A percentile compares a stretch with the other conserved stretches of the same genome.
Evolutionary conservation across 2,797 vertebrate species (phyloP).

Genomic region (Thaleichthys pacificus): DNA sequence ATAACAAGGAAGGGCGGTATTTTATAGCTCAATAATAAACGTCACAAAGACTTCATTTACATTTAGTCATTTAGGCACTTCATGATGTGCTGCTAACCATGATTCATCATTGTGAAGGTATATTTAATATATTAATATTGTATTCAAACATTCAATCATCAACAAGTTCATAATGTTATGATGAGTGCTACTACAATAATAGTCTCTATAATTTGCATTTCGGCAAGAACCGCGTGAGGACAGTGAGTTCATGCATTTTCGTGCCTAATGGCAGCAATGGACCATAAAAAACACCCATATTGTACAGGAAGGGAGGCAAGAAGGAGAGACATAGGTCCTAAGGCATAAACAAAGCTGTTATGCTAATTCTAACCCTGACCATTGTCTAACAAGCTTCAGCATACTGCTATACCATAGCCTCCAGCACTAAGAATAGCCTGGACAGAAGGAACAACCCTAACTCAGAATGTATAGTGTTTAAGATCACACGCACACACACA

Average conservation of each 20-base stretch:
- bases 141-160: not conserved
- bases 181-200: not conserved
- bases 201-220: not conserved
- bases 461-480: too few relatives aligned
- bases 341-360: constrained; percentile 54
- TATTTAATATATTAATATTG: not conserved
- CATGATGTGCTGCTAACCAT: too few relatives aligned
- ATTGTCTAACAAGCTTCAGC: constrained; percentile 34
- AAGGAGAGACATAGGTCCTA: constrained; percentile 12
- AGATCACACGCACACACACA: not conserved
- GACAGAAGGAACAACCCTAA: not conserved
- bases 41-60: not conserved
- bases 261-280: constrained; percentile 9
- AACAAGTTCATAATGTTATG: not conserved
- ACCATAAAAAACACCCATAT: constrained; percentile 19
- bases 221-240: too few relatives aligned
- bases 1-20: constrained; percentile 1
- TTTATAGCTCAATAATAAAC: not conserved
- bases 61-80: too few relatives aligned
- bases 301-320: not conserved
- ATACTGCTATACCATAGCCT: constrained; percentile 4
- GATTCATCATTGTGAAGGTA: too few relatives aligned
- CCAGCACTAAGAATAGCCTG: constrained; percentile 2
- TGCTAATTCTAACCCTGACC: constrained; percentile 52
- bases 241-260: constrained; percentile 6